Evolutionary conservation across 2,888 invertebrate genomes (phyloP).

Genomic region (Acronicta alni): DNA sequence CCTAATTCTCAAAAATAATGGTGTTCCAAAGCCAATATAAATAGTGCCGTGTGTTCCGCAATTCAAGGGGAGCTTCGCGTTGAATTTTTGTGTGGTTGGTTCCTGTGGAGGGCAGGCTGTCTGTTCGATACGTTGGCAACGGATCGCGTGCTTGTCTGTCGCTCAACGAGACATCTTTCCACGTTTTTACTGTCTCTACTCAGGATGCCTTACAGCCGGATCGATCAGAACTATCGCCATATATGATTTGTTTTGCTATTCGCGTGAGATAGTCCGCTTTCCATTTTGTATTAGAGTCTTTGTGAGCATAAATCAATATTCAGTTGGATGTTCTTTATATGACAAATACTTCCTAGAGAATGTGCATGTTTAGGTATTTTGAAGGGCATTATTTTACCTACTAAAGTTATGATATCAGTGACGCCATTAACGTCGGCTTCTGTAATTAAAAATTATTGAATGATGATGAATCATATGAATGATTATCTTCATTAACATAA

Average conservation of each 20-base stretch:
- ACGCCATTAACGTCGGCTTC: no score
- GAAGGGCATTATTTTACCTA: constrained; percentile 9
- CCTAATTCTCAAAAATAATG: constrained; percentile 39
- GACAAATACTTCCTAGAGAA: constrained; percentile 33
- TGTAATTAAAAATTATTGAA: no score
- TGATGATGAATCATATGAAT: no score
- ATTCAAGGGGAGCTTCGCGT: constrained; percentile 29
- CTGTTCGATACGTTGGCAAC: constrained; percentile 84
- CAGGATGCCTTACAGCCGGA: constrained; percentile 64
- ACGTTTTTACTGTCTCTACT: constrained; percentile 77
- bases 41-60: constrained; percentile 33
- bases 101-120: constrained; percentile 63
- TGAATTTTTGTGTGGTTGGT: constrained; percentile 36
- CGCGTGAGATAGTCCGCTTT: constrained; percentile 58
- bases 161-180: constrained; percentile 72
- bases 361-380: constrained; percentile 22
- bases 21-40: constrained; percentile 28
- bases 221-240: constrained; percentile 75
- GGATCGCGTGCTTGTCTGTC: constrained; percentile 75
- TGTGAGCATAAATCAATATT: constrained; percentile 47
- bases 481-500: no score
- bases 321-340: constrained; percentile 26
- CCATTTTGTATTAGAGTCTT: constrained; percentile 42
- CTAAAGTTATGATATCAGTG: no score
- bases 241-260: constrained; percentile 81